Base-by-base conservation (phyloP, 2,797 vertebrate species). In the Aulostomus chinensis region DNA sequence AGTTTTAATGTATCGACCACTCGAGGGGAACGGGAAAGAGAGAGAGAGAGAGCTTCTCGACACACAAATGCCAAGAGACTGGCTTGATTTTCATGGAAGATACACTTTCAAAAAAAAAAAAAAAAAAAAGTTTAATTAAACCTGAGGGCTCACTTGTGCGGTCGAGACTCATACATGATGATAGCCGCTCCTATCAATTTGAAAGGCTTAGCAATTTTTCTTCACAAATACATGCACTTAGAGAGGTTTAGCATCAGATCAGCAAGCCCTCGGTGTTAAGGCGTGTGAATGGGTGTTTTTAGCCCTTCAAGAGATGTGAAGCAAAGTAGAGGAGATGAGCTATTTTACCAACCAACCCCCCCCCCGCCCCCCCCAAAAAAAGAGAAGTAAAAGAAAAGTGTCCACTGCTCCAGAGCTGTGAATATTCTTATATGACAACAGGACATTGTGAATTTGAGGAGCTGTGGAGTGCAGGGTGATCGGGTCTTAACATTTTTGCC, bases 1-100 rank as follows among this genome's bases (percentile, higher is more conserved):
- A 90, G 91, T 91, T 91, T 91, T 90, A 90, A 92, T 90, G 89
- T 88, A 90, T 91, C 83, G 81, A 81, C 86, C 86, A 88, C 90
- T 92, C 77, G 49, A 92, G 80, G 55, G 47, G 76, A 28, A 92
- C 79, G 55, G 47, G 76, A 28, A 79, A 73, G 76, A 60, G 59
- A 56, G 57, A 78, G 81, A 82, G 71, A 51, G 79, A 67, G 59
- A 83, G 83, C 77, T 86, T 81, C 85, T 87, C 81, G 13, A 80
- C 73, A 68, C 79, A 86, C 78, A 76, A 81, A 86, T 67, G 66
- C 72, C 73, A 71, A 42, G 55, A 76, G 76, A 70, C 57, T 16
- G 60, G 70, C 42, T 74, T 83, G 80, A 83, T 90, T 90, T 88
- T 86, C 78, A 83, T 46, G 55, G 76, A 78, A 87, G 81, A 85